Evolutionary conservation across 2,888 invertebrate genomes (phyloP).

Genomic region (Pogonocherus hispidulus): DNA sequence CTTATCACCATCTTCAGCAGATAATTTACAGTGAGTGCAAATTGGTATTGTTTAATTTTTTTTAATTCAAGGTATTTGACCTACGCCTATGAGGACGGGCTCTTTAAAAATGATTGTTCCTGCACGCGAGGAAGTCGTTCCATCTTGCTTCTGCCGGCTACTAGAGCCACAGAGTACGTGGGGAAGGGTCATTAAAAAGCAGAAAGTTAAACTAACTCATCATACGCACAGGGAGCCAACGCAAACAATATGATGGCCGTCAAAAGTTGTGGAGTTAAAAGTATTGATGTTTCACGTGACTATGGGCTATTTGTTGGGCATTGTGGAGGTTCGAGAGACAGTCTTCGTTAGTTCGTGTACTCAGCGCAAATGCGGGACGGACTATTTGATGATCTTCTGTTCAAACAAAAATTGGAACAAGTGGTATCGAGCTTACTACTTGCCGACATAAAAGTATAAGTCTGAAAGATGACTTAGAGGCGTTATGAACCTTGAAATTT

Average conservation of each 20-base stretch:
- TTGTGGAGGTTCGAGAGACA: constrained; percentile 10
- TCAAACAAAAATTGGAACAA: no score
- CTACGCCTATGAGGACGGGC: constrained; percentile 25
- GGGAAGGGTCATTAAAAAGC: constrained; percentile 31
- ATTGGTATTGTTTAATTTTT: no score
- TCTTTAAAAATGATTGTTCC: constrained; percentile 38
- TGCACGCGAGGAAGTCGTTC: constrained; percentile 41
- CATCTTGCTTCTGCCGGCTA: constrained; percentile 32
- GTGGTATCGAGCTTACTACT: no score
- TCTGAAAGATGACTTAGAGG: no score
- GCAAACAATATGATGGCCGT: constrained; percentile 51
- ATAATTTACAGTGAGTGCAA: no score
- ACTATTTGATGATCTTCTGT: no score
- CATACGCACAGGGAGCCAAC: constrained; percentile 47
- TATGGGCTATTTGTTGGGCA: constrained; percentile 37
- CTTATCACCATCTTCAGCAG: no score
- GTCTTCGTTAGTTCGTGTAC: constrained; percentile 12
- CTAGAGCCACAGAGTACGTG: constrained; percentile 28
- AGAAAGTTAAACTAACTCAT: constrained; percentile 36
- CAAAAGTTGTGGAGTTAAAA: constrained; percentile 47
- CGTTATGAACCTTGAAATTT: no score
- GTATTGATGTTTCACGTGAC: constrained; percentile 52
- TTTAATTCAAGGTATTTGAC: no score
- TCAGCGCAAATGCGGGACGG: not conserved
- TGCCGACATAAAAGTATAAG: no score